Evolutionary conservation across 2,113 vertebrate genomes (phyloP), one percentile per base, ranked within the genome.

Genomic region (Cichladusa arquata): DNA sequence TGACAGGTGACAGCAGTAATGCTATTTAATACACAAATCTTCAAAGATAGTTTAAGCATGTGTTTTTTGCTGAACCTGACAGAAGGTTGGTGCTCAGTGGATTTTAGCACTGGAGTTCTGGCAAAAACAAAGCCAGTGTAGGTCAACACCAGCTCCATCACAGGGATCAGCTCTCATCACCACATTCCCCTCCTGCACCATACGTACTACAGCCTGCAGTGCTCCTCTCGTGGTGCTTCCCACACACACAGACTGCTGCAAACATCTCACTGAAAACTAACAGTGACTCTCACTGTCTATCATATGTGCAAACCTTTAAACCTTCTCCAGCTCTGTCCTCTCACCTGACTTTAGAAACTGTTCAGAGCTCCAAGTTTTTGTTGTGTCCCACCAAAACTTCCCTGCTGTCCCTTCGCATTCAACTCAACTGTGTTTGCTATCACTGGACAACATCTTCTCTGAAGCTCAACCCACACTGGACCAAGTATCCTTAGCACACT

Each of bases 141-240:
- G 23, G 26, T 89, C 40, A 54, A 17, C 34, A 12, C 33, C n/a
- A 85, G 31, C 19, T 74, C 38, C 48, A 33, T 60, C 34, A 19
- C 53, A 64, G n/a, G 44, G 40, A 40, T 58, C 48, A 64, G 13
- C 51, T 71, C 53, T 44, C 24, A 72, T 33, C 36, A 40, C 29
- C 57, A 20, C 28, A 2, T 56, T 62, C 19, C 13, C 13, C 54
- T 93, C 19, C 56, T 71, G n/a, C 34, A 25, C 34, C 42, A 11
- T 18, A 36, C 0, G 0, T 36, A 29, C 42, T 42, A 36, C 34
- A 58, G 3, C 8, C 44, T 85, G 26, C 1, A 0, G 50, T 45
- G 44, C 14, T 34, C 1, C 0, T 34, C 56, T 78, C 0, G 0
- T 79, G 34, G 77, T 78, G 11, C 36, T 70, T 84, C 31, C 92